Evolutionary conservation across 2,113 vertebrate species (phyloP).

Genomic region (Chinchilla lanigera): DNA sequence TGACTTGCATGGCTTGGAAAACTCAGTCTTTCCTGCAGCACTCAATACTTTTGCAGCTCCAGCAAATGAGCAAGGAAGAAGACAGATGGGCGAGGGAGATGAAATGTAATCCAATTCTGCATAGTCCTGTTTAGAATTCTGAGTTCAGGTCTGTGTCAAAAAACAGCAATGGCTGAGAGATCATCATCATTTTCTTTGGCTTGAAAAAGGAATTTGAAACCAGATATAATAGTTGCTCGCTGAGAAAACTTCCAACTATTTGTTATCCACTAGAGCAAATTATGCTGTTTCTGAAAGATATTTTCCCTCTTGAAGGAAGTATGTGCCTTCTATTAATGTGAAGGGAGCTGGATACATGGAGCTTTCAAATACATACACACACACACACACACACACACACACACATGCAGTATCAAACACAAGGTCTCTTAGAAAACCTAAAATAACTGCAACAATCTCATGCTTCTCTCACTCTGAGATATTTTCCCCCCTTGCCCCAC

Average conservation of each 20-base stretch:
- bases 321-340: slow-evolving; percentile 68
- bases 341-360: slow-evolving; percentile 39
- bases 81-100: slow-evolving; percentile 81
- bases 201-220: slow-evolving; percentile 81
- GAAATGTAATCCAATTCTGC: slow-evolving; percentile 86
- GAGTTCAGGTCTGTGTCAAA: slow-evolving; percentile 80
- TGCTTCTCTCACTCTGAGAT: neutral
- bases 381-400: neutral
- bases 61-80: slow-evolving; percentile 85
- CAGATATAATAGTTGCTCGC: slow-evolving; percentile 52
- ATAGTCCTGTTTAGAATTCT: slow-evolving; percentile 87
- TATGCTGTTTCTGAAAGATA: slow-evolving; percentile 50
- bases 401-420: neutral
- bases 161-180: slow-evolving; percentile 76
- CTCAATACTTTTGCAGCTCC: slow-evolving; percentile 83
- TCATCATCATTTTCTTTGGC: slow-evolving; percentile 82
- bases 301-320: slow-evolving; percentile 61
- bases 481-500: neutral
- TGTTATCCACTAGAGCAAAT: slow-evolving; percentile 76
- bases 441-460: neutral
- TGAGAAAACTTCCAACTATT: slow-evolving; percentile 74
- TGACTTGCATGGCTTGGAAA: slow-evolving; percentile 86
- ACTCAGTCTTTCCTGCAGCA: slow-evolving; percentile 83
- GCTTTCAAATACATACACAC: neutral
- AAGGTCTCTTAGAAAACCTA: slow-evolving; percentile 56